These are phyloP conservation scores for Loriculus beryllinus DNA, from an alignment of 2,797 vertebrate species.

Conservation along the genomic window DNA sequence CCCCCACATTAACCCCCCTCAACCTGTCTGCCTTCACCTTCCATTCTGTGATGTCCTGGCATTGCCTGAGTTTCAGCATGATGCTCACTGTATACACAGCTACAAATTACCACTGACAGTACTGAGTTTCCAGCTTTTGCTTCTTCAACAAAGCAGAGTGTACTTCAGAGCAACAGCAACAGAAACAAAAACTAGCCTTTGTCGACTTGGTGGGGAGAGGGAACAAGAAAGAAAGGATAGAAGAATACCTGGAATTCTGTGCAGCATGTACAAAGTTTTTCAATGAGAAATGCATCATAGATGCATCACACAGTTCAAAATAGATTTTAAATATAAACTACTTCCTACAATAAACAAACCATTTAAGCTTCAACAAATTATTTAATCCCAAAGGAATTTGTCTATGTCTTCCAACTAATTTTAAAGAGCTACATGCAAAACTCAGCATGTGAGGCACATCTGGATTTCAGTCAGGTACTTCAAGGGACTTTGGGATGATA, in stretches of 20 bases:
- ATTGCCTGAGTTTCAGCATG: neutral
- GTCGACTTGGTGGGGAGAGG: neutral
- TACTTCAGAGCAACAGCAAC: neutral
- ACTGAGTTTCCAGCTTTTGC: neutral
- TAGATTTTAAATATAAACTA: neutral
- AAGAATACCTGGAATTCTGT: neutral
- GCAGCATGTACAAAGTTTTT: neutral
- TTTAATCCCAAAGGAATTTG: neutral
- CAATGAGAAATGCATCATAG: neutral
- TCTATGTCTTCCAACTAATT: neutral
- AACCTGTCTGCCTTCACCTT: neutral
- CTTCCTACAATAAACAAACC: neutral
- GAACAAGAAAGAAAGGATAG: neutral
- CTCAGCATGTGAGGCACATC: neutral
- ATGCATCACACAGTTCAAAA: neutral
- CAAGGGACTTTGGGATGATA: neutral
- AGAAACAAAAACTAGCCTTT: neutral
- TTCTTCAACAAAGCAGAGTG: neutral
- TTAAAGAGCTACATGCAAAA: neutral
- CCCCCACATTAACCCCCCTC: neutral
- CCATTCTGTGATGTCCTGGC: neutral
- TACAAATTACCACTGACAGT: neutral
- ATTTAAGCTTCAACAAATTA: neutral
- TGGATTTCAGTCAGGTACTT: conserved; percentile 3
- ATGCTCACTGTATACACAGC: neutral